Conservation (phyloP, 2,113 vertebrate genomes). For the Channa maculata region DNA sequence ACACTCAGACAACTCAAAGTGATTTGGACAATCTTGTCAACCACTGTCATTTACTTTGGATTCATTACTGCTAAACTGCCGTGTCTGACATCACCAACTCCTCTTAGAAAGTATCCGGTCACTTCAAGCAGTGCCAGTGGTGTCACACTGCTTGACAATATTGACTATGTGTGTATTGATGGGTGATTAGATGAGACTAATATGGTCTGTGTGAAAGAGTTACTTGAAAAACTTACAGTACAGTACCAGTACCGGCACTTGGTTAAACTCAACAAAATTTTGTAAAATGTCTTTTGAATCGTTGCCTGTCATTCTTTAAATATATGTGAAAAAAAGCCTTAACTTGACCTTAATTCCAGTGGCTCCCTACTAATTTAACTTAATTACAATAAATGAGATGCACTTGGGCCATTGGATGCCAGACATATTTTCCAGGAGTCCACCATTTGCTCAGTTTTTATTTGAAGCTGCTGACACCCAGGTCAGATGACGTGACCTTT, state of each 20-base stretch:
- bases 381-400: constrained; percentile 1
- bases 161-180: constrained; percentile 40
- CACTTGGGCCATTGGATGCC: constrained; percentile 3
- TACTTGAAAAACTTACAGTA: too few relatives aligned
- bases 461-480: constrained; percentile 43
- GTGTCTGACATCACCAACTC: constrained; percentile 39
- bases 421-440: not conserved
- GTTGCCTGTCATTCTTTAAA: too few relatives aligned
- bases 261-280: too few relatives aligned
- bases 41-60: not conserved
- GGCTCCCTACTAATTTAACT: not conserved
- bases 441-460: constrained; percentile 10
- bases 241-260: too few relatives aligned
- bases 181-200: constrained; percentile 10
- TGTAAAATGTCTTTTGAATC: too few relatives aligned
- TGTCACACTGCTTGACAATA: constrained; percentile 19
- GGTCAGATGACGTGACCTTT: constrained; percentile 43
- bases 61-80: constrained; percentile 14
- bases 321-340: too few relatives aligned
- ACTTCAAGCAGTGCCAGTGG: constrained; percentile 18
- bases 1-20: not conserved
- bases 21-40: constrained; percentile 10
- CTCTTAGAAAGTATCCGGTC: constrained; percentile 44
- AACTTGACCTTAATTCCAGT: not conserved
- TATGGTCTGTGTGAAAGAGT: not conserved